Percentiles rank a stretch among this genome's conserved stretches.
Evolutionary conservation across 1,140 invertebrate genomes (phyloP).

Genomic region (Teleopsis dalmanni): DNA sequence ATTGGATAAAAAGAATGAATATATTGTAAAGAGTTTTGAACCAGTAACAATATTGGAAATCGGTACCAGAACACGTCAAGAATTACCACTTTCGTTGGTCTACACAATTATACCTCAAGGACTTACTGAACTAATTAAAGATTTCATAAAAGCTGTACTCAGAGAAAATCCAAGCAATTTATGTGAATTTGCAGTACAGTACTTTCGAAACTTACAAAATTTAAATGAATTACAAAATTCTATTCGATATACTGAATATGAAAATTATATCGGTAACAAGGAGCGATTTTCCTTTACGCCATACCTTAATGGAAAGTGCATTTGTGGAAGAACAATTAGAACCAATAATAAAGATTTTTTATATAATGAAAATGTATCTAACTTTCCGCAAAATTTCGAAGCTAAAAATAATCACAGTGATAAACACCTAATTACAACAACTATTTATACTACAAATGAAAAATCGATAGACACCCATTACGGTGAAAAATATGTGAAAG

Average conservation of each 20-base stretch:
- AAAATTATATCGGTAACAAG: constrained; percentile 19
- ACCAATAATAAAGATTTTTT: no score
- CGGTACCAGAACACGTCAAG: constrained; percentile 10
- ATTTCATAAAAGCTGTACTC: constrained; percentile 48
- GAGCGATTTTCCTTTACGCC: constrained; percentile 5
- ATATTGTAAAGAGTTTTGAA: constrained; percentile 20
- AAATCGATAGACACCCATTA: no score
- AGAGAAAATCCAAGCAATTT: constrained; percentile 46
- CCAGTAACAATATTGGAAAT: constrained; percentile 29
- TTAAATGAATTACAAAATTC: constrained; percentile 18
- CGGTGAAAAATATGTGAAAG: no score
- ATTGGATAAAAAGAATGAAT: constrained; percentile 35
- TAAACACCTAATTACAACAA: no score
- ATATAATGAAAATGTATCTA: no score
- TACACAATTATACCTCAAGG: constrained; percentile 47
- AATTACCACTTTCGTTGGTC: constrained; percentile 31
- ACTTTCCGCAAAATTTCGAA: no score
- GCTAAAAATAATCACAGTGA: no score
- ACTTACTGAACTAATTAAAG: constrained; percentile 48
- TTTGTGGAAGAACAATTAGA: constrained; percentile 7
- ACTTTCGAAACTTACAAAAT: constrained; percentile 45
- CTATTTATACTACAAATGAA: no score
- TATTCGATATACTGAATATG: constrained; percentile 24
- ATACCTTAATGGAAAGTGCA: constrained; percentile 9
- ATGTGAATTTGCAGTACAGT: constrained; percentile 46